Base-by-base conservation (phyloP, 1,140 invertebrate species). In the Trichoplusia ni region DNA sequence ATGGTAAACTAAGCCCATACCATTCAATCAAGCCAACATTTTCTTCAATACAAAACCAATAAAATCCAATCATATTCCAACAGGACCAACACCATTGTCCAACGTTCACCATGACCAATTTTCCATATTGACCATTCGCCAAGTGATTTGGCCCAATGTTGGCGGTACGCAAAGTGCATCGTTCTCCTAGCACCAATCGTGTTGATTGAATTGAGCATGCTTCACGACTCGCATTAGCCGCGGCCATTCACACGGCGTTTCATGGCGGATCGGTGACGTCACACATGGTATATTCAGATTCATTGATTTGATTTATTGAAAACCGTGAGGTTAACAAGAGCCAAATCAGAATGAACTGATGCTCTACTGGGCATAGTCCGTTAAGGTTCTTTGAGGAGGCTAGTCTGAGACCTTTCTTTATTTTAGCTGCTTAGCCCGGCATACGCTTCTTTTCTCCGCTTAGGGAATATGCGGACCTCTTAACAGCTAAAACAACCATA, bases 191-290 rank as follows among this genome's bases (percentile, higher is more conserved):
- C 27, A 13, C 21, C 18, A 59, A 31, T 40, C 38, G 69, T 58
- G 67, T 53, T 62, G 44, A 69, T 69, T 69, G 59, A 61, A 62
- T 63, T 40, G 63, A 62, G 49, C 64, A 60, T 69, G 68, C 53
- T 63, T 64, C 64, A 62, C 60, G 25, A 49, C 18, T 46, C 25
- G 46, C 25, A 49, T 49, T 49, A 49, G 46, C 6, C 18, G n/a
- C 40, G 46, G 46, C 4, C 46, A 18, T 49, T 49, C 46, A 49
- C 46, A 49, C 25, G 13, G 13, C 18, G 25, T 18, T n/a, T n/a
- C n/a, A n/a, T n/a, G 7, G 4, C 29, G 44, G 2, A 6, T 23
- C 6, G 11, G 44, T 47, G 25, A 49, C 46, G 25, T 31, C 25
- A 31, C 9, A 16, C 5, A 11, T 4, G 5, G 13, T 9, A 49